Evolutionary conservation across 2,113 vertebrate genomes (phyloP).

Genomic region (Patagioenas fasciata): DNA sequence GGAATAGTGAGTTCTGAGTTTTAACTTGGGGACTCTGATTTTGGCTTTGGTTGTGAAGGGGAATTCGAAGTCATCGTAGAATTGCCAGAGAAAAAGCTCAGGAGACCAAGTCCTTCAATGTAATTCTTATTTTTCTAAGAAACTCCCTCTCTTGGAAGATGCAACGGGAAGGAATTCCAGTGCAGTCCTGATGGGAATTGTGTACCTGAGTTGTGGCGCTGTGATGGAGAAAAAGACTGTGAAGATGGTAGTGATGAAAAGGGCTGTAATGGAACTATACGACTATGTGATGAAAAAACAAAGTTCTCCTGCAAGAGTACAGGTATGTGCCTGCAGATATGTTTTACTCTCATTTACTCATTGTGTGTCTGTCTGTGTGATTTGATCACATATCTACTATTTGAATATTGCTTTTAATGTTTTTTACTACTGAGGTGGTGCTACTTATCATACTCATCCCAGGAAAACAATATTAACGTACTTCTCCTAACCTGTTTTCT

Average conservation of each 20-base stretch:
- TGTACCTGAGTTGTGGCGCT: constrained; percentile 91
- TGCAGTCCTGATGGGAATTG: constrained; percentile 91
- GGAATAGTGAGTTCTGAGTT: too few species aligned
- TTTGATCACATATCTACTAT: not conserved
- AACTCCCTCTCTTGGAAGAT: constrained; percentile 82
- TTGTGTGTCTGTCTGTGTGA: not conserved
- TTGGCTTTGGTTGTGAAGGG: not conserved
- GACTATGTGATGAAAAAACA: constrained; percentile 88
- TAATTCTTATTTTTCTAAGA: constrained; percentile 71
- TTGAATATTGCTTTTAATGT: not conserved
- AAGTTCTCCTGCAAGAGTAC: constrained; percentile 94
- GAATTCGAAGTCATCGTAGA: not conserved
- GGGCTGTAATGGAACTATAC: constrained; percentile 88
- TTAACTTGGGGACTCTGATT: fast-evolving
- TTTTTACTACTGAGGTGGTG: not conserved
- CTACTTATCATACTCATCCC: not conserved
- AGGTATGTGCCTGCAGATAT: constrained; percentile 71
- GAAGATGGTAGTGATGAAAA: constrained; percentile 94
- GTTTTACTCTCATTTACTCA: not conserved
- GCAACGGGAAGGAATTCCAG: constrained; percentile 89
- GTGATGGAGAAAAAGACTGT: constrained; percentile 96
- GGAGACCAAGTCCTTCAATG: not conserved
- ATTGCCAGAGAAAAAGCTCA: not conserved
- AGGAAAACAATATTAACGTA: not conserved
- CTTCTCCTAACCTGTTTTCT: not conserved